Conservation (phyloP, 2,888 invertebrate species). For the Drosophila parthenogenetica region DNA sequence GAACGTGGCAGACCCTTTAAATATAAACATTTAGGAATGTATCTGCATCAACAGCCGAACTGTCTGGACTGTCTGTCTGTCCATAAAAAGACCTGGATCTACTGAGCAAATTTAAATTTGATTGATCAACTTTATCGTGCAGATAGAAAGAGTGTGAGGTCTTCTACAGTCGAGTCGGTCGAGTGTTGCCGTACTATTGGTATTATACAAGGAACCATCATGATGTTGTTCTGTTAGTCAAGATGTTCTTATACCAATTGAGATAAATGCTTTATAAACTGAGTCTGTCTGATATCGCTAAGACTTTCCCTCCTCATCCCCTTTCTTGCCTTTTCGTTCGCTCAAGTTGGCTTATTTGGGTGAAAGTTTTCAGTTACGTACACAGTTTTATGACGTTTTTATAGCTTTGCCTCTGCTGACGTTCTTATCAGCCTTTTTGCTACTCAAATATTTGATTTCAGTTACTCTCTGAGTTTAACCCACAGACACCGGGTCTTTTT, state of each 20-base stretch:
- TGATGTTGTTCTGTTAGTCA: slow-evolving; percentile 4
- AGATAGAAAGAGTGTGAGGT: too few relatives aligned
- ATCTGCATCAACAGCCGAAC: too few relatives aligned
- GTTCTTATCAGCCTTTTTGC: slow-evolving; percentile 48
- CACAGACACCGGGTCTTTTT: slow-evolving; percentile 10
- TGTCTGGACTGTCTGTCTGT: too few relatives aligned
- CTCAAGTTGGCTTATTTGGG: slow-evolving; percentile 33
- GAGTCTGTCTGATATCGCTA: slow-evolving; percentile 17
- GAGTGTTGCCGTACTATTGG: too few relatives aligned
- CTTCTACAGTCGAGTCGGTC: too few relatives aligned
- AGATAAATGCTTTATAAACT: slow-evolving; percentile 77
- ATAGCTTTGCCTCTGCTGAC: slow-evolving; percentile 35
- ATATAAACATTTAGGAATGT: too few relatives aligned
- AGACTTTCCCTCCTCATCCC: not conserved
- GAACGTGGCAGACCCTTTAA: too few relatives aligned
- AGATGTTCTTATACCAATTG: slow-evolving; percentile 53
- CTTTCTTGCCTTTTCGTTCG: not conserved
- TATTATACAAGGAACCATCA: slow-evolving; percentile 19
- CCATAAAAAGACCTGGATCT: too few relatives aligned
- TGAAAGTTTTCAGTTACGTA: slow-evolving; percentile 57
- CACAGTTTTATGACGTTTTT: slow-evolving; percentile 38
- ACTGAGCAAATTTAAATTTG: too few relatives aligned
- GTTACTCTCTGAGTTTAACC: slow-evolving; percentile 33
- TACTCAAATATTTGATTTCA: slow-evolving; percentile 53
- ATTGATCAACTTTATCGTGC: too few relatives aligned